Percentiles rank a stretch among this genome's conserved stretches.
Evolutionary conservation across 2,797 vertebrate genomes (phyloP).

Genomic region (Spondyliosoma cantharus): DNA sequence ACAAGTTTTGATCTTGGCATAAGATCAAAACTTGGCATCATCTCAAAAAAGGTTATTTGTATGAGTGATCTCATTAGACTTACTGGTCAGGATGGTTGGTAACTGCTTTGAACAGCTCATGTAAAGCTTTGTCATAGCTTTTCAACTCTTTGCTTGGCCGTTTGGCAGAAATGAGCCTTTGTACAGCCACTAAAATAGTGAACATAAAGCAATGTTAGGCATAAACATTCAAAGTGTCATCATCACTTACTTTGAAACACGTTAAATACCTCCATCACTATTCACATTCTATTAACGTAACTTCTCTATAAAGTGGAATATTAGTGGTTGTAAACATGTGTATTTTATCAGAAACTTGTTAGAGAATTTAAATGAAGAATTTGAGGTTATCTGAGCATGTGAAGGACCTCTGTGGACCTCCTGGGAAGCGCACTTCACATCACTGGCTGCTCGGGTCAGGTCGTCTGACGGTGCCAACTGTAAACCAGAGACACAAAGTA

Average conservation of each 20-base stretch:
- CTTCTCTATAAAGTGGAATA: background rate
- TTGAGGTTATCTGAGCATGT: background rate
- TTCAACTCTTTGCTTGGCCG: conserved; percentile 65
- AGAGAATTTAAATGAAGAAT: background rate
- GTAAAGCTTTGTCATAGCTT: conserved; percentile 67
- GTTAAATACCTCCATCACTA: background rate
- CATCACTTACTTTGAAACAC: background rate
- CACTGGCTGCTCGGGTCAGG: background rate
- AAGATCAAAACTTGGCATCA: no score
- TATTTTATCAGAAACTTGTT: background rate
- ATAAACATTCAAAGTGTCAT: background rate
- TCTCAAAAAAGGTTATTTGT: background rate
- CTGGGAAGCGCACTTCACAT: conserved; percentile 36
- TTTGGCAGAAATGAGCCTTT: conserved; percentile 41
- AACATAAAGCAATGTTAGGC: background rate
- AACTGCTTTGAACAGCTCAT: conserved; percentile 74
- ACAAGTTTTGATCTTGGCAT: background rate
- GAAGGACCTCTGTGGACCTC: no score
- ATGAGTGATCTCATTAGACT: conserved; percentile 29
- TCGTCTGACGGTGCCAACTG: conserved; percentile 35
- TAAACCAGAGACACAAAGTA: background rate
- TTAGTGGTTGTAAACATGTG: background rate
- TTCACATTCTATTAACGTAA: background rate
- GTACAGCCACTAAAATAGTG: conserved; percentile 35
- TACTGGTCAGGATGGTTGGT: conserved; percentile 76